Conservation (phyloP, 2,113 vertebrate species). For the Nyctereutes procyonoides region DNA sequence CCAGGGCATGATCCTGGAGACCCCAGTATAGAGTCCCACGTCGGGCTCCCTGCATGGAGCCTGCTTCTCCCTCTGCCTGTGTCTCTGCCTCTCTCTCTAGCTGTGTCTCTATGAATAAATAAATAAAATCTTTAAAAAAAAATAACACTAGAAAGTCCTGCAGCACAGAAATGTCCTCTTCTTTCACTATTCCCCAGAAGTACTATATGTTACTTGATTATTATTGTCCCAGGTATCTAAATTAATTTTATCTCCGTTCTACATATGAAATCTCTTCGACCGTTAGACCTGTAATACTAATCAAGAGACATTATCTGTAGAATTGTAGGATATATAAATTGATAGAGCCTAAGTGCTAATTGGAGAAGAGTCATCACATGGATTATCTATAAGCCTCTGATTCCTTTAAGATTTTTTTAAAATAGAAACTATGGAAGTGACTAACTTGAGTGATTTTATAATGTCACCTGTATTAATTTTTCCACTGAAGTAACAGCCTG, state of each 20-base stretch:
- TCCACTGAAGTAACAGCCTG: neutral
- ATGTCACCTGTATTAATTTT: neutral
- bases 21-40: too few species aligned
- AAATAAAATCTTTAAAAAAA: too few species aligned
- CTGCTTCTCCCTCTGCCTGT: too few species aligned
- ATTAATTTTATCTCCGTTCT: neutral
- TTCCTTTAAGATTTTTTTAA: neutral
- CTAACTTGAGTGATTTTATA: neutral
- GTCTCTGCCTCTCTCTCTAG: too few species aligned
- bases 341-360: neutral
- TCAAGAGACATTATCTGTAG: neutral
- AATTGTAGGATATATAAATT: neutral
- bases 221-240: constrained; percentile 84
- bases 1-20: too few species aligned
- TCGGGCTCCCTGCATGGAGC: too few species aligned
- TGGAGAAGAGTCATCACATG: neutral
- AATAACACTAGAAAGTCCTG: constrained; percentile 85
- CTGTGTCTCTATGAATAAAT: too few species aligned
- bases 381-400: neutral
- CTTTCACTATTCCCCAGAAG: constrained; percentile 88
- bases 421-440: neutral
- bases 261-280: neutral
- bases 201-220: constrained; percentile 88
- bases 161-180: constrained; percentile 90
- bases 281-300: neutral